Base-by-base conservation (phyloP, 2,113 vertebrate species). In the Macquaria australasica region DNA sequence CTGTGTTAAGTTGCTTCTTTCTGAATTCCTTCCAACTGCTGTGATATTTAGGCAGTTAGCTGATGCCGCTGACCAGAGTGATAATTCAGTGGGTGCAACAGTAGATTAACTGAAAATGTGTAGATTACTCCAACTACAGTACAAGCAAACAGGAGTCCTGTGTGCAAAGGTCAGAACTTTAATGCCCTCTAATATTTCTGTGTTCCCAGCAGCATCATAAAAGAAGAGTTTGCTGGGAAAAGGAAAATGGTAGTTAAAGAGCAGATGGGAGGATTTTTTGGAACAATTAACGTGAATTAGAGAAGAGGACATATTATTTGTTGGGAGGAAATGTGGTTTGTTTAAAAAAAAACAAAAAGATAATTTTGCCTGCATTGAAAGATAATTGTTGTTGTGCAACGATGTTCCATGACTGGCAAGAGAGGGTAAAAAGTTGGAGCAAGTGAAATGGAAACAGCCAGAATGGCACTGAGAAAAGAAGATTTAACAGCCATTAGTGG, bases 401-500 rank as follows among this genome's bases (percentile, higher is more conserved):
- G n/a, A 7, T 75, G 39, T 50, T 77, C 25, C 34, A 53, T 53
- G 39, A 76, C 64, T 77, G 37, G 25, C 41, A 87, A 63, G 55
- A 77, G 14, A 63, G 34, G 37, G 41, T 55, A 20, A 84, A 85
- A 86, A 79, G 77, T 83, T 87, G 64, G 73, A 81, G 25, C 39
- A 84, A 34, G 34, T 87, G 59, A 85, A 37, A 64, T 51, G 45
- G 43, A 43, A 86, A 72, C 37, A 63, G 81, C 41, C 67, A 73
- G 64, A 73, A 43, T 81, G 78, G 45, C 77, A 70, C 11, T 8
- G 37, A 75, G 43, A 78, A 84, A 79, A 69, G 60, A 66, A 68
- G 70, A 81, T 72, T 81, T 41, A 86, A 66, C 73, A 81, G 78
- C 66, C 51, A 81, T 84, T 89, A 88, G 83, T 84, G 84, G 83